Conservation (phyloP, 2,113 vertebrate species). For the Podarcis muralis region DNA sequence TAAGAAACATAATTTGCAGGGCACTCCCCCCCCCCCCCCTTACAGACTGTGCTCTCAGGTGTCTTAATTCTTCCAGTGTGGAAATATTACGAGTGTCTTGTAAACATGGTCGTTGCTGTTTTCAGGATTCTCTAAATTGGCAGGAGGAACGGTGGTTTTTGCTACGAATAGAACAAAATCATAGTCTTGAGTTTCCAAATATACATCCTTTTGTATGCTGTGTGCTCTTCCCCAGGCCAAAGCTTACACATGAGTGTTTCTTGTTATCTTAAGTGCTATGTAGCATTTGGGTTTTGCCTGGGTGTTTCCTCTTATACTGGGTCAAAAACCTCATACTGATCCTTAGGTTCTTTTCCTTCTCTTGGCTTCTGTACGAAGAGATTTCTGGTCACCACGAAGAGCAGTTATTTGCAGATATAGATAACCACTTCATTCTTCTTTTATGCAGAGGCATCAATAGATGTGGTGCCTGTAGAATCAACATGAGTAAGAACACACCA, state of each 20-base stretch:
- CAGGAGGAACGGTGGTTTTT: slow-evolving; percentile 34
- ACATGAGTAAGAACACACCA: too few species aligned
- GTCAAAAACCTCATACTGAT: slow-evolving; percentile 3
- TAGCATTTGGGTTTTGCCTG: slow-evolving; percentile 9
- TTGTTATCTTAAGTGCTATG: slow-evolving; percentile 17
- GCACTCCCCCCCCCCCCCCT: neutral
- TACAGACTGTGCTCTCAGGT: neutral
- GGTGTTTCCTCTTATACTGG: slow-evolving; percentile 16
- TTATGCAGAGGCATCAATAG: neutral
- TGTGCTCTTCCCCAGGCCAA: slow-evolving; percentile 31
- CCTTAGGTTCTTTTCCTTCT: neutral
- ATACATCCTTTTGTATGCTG: slow-evolving; percentile 43
- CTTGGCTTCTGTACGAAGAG: neutral
- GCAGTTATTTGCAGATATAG: neutral
- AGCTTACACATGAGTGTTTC: neutral
- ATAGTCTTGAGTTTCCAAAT: slow-evolving; percentile 51
- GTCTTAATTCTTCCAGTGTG: neutral
- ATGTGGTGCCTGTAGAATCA: neutral
- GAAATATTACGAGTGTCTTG: slow-evolving; percentile 1
- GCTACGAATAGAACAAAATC: slow-evolving; percentile 21
- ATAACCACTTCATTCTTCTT: neutral
- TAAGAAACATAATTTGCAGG: neutral
- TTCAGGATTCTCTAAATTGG: slow-evolving; percentile 51
- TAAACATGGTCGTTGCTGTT: slow-evolving; percentile 32
- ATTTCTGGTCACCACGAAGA: neutral